A percentile compares a stretch with the other conserved stretches of the same genome.
Conservation (phyloP, 2,113 vertebrate genomes). For the Salminus brasiliensis region DNA sequence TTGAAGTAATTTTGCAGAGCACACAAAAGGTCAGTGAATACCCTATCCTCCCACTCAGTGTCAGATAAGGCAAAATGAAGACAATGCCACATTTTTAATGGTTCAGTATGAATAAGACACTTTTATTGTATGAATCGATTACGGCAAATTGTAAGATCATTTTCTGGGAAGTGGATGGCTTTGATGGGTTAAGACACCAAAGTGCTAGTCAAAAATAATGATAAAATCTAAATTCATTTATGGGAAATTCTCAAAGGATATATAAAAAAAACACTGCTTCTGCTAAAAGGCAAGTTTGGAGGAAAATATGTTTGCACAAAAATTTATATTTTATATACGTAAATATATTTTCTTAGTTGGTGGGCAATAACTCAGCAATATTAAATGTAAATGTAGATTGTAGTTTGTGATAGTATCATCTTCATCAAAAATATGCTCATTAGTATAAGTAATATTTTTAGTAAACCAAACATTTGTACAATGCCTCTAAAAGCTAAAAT, state of each 20-base stretch:
- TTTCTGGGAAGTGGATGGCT: conserved; percentile 31
- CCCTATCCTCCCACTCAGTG: conserved; percentile 47
- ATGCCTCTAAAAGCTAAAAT: too few species aligned
- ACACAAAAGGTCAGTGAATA: conserved; percentile 54
- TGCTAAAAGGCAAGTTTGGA: neutral
- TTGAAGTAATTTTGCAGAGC: conserved; percentile 22
- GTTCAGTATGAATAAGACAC: conserved; percentile 50
- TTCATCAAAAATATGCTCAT: too few species aligned
- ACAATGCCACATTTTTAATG: neutral
- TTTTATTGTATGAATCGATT: conserved; percentile 23
- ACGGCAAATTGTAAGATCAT: conserved; percentile 12
- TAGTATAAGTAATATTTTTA: too few species aligned
- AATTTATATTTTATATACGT: too few species aligned
- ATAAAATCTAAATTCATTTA: conserved; percentile 14
- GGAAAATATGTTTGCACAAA: neutral
- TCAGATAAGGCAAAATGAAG: conserved; percentile 33
- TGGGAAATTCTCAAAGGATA: neutral
- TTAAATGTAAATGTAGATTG: too few species aligned
- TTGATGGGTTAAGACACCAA: conserved; percentile 3
- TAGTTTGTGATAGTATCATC: too few species aligned
- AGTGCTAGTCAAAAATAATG: neutral
- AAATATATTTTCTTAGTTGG: too few species aligned
- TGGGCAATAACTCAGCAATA: too few species aligned
- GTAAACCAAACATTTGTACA: too few species aligned
- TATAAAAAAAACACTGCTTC: neutral